Evolutionary conservation across 2,113 vertebrate species (phyloP).

Genomic region (Oenanthe melanoleuca): DNA sequence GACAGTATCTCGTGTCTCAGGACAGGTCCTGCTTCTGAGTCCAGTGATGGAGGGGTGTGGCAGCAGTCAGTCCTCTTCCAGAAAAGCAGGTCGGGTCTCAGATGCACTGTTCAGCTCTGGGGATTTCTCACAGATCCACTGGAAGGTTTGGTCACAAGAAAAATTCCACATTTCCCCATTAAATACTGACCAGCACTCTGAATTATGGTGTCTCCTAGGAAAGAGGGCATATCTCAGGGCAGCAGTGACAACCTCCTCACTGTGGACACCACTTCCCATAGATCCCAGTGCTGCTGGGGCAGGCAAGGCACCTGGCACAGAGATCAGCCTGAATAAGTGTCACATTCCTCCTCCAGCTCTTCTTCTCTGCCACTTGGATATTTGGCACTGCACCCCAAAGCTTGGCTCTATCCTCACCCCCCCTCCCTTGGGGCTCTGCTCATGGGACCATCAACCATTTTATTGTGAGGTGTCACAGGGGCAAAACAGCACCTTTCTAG

Average conservation of each 20-base stretch:
- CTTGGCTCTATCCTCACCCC: neutral
- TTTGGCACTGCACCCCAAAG: neutral
- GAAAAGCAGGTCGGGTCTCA: accelerated
- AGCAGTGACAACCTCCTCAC: neutral
- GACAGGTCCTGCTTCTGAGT: neutral
- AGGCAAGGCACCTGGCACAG: neutral
- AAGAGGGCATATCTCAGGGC: neutral
- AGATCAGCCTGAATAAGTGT: neutral
- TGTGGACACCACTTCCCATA: accelerated
- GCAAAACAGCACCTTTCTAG: neutral
- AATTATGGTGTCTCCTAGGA: neutral
- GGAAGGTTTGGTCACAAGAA: accelerated
- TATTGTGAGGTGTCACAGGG: neutral
- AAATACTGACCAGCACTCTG: accelerated
- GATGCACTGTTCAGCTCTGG: accelerated
- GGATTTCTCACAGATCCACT: neutral
- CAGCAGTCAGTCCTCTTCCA: neutral
- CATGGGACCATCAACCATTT: neutral
- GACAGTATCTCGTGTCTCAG: neutral
- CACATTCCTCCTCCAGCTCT: neutral
- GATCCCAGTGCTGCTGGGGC: neutral
- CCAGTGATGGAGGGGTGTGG: accelerated
- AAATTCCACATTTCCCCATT: accelerated
- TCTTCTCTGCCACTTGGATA: neutral
- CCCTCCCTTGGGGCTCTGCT: too few species aligned